phyloP scores from a whole-genome alignment of 2,888 invertebrate species.

The Catonia carolina region DNA sequence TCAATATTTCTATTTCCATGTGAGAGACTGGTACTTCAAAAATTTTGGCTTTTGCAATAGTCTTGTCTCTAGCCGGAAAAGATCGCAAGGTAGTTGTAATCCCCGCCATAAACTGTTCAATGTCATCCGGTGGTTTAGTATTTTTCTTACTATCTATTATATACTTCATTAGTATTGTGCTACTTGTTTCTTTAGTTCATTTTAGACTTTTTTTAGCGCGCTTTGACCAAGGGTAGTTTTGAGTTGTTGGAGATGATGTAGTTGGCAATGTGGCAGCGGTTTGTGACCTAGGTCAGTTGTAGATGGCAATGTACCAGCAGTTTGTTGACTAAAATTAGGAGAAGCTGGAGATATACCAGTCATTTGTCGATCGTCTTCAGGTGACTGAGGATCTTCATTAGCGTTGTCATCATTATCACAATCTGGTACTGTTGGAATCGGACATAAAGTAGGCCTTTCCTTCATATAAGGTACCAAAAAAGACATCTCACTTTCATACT shows the following conservation, averaged over 20 bases:
- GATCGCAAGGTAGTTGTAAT: slow-evolving; percentile 28
- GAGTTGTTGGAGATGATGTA: too few relatives aligned
- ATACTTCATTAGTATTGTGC: neutral
- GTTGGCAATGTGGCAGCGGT: too few relatives aligned
- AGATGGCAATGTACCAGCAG: neutral
- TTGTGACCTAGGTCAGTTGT: neutral
- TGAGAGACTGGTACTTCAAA: slow-evolving; percentile 32
- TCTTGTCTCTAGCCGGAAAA: slow-evolving; percentile 31
- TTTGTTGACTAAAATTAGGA: neutral
- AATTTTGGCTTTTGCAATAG: slow-evolving; percentile 33
- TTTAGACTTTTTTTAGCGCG: neutral
- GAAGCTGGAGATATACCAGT: neutral
- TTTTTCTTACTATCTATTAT: neutral
- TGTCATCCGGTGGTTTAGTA: slow-evolving; percentile 23
- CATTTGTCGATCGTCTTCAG: neutral
- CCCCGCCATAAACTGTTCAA: slow-evolving; percentile 29
- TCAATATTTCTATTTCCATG: slow-evolving; percentile 33
- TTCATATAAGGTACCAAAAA: neutral
- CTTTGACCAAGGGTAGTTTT: too few relatives aligned
- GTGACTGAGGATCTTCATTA: neutral
- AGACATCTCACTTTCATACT: neutral
- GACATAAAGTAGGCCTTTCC: neutral
- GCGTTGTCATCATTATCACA: neutral
- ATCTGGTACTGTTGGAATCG: neutral
- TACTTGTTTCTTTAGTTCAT: neutral